Evolutionary conservation across 1,140 invertebrate genomes (phyloP).

Genomic region (Plectrocnemia conspersa): DNA sequence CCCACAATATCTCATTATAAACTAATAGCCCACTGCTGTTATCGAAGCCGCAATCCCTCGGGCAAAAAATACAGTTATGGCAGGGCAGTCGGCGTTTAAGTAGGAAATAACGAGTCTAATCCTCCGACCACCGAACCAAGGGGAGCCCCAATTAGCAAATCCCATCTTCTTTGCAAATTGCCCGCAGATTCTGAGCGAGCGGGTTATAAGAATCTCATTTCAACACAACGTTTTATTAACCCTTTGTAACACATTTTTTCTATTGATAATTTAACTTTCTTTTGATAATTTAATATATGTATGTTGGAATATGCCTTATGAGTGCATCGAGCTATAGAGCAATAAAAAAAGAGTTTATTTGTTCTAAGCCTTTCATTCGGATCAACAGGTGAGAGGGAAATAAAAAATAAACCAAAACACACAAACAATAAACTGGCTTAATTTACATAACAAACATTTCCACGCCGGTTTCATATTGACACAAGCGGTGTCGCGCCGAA

Average conservation of each 20-base stretch:
- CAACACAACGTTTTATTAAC: too few relatives aligned
- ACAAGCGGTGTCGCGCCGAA: slow-evolving; percentile 2
- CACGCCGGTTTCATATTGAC: slow-evolving; percentile 18
- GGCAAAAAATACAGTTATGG: slow-evolving; percentile 11
- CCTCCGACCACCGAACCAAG: slow-evolving; percentile 1
- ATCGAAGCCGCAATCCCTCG: slow-evolving; percentile 13
- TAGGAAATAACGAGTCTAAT: slow-evolving; percentile 24
- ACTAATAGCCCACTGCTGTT: slow-evolving; percentile 19
- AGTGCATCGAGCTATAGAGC: too few relatives aligned
- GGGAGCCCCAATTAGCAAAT: slow-evolving; percentile 19
- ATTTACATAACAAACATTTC: slow-evolving; percentile 24
- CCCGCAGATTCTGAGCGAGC: slow-evolving; percentile 6
- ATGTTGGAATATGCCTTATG: too few relatives aligned
- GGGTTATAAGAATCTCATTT: too few relatives aligned
- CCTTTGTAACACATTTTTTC: too few relatives aligned
- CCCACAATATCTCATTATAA: slow-evolving; percentile 23
- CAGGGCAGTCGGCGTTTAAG: slow-evolving; percentile 15
- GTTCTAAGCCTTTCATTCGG: neutral
- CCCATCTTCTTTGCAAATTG: slow-evolving; percentile 17
- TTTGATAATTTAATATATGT: too few relatives aligned
- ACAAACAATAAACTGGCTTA: slow-evolving; percentile 1
- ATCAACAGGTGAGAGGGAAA: slow-evolving; percentile 16
- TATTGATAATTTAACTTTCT: too few relatives aligned
- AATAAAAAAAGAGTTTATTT: slow-evolving; percentile 5
- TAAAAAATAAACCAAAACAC: slow-evolving; percentile 9